Evolutionary conservation across 30 jellyfish, hydroid and myxozoan genomes (phyloP).

Genomic region (Aurelia aurita): DNA sequence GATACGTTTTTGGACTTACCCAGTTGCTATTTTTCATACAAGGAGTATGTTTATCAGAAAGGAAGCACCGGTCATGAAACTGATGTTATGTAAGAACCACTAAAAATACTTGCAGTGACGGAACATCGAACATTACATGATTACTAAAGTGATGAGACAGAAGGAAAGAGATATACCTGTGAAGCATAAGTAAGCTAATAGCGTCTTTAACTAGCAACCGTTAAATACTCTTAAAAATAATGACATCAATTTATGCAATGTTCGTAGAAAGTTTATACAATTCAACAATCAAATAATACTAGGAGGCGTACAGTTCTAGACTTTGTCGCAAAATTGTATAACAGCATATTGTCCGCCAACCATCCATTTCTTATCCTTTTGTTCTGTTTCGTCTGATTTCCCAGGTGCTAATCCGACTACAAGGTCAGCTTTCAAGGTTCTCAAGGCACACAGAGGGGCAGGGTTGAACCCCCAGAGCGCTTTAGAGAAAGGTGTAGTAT

Average conservation of each 20-base stretch:
- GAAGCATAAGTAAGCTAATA: too few species aligned
- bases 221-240: background rate
- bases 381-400: slow-evolving; percentile 72
- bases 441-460: slow-evolving; percentile 90
- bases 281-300: background rate
- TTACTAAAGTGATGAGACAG: too few species aligned
- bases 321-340: slow-evolving; percentile 80
- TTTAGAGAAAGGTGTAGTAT: slow-evolving; percentile 71
- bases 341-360: slow-evolving; percentile 88
- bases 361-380: slow-evolving; percentile 85
- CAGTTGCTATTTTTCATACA: too few species aligned
- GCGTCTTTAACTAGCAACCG: background rate
- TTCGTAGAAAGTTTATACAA: background rate
- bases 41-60: too few species aligned
- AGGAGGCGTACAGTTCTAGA: background rate
- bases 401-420: slow-evolving; percentile 92
- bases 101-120: too few species aligned
- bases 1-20: too few species aligned
- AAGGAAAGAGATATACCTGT: too few species aligned
- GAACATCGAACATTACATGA: too few species aligned
- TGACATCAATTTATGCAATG: background rate
- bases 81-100: too few species aligned
- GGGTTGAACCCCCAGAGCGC: slow-evolving; percentile 94
- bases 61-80: too few species aligned
- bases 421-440: slow-evolving; percentile 92